Percentiles rank a stretch among this genome's conserved stretches.
These are phyloP conservation scores for Drosophila ficusphila DNA, from an alignment of 1,140 invertebrate species.

Conservation along the genomic window DNA sequence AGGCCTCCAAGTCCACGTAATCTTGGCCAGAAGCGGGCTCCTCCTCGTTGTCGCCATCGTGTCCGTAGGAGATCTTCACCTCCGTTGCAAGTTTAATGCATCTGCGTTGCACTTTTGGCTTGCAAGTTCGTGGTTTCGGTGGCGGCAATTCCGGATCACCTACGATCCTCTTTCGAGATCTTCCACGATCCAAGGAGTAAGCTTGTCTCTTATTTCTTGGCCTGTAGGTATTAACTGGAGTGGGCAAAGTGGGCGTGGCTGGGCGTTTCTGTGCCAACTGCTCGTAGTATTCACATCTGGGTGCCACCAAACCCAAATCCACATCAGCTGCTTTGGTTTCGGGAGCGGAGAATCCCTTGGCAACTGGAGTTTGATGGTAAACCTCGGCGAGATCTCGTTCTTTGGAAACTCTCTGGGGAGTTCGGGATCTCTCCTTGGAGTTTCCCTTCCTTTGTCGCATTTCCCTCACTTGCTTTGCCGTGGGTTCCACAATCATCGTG, in stretches of 20 bases:
- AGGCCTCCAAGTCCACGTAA: slow-evolving; percentile 62
- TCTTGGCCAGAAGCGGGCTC: slow-evolving; percentile 36
- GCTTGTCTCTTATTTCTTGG: slow-evolving; percentile 59
- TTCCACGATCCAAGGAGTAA: slow-evolving; percentile 68
- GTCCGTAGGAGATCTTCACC: slow-evolving; percentile 71
- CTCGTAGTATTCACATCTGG: slow-evolving; percentile 73
- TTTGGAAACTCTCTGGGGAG: neutral
- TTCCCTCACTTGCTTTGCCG: slow-evolving; percentile 38
- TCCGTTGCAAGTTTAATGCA: slow-evolving; percentile 77
- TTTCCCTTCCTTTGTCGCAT: slow-evolving; percentile 16
- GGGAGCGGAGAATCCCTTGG: slow-evolving; percentile 73
- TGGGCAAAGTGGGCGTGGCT: slow-evolving; percentile 19
- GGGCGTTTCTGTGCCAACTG: slow-evolving; percentile 55
- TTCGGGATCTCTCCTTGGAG: neutral
- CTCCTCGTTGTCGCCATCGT: slow-evolving; percentile 69
- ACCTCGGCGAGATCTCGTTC: slow-evolving; percentile 13
- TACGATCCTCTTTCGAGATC: slow-evolving; percentile 39
- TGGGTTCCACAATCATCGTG: slow-evolving; percentile 61
- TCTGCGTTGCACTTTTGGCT: slow-evolving; percentile 64
- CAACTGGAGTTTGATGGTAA: slow-evolving; percentile 29
- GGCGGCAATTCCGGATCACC: slow-evolving; percentile 64
- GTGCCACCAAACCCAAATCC: slow-evolving; percentile 73
- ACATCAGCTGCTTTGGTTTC: slow-evolving; percentile 76
- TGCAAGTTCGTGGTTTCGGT: slow-evolving; percentile 50
- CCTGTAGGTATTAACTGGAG: slow-evolving; percentile 23